Base-by-base conservation (phyloP, 2,797 vertebrate genomes). In the Pyrocephalus nanus region DNA sequence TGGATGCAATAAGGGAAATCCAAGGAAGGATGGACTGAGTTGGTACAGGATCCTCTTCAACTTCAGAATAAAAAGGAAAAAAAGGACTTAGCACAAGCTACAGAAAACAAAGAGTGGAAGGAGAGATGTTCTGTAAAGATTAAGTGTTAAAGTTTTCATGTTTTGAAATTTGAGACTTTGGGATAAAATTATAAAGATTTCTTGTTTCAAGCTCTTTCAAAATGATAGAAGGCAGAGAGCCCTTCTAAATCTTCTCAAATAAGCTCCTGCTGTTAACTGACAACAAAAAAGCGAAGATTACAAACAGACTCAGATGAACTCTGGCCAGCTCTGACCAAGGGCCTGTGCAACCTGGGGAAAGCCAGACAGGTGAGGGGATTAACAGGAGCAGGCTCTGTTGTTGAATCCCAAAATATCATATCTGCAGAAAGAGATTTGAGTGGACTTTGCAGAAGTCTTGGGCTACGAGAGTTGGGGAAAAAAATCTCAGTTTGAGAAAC, bases 301-400 rank as follows among this genome's bases (percentile, higher is more conserved):
- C 26, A 62, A 60, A 25, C 38, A 25, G 40, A 54, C 23, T 50
- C 7, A 7, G 32, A 50, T 1, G 2, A 57, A n/a, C 15, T 29
- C 25, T 22, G 11, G 8, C 18, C 65, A 45, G 54, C 11, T 48
- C 18, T 6, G 4, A 18, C 11, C 21, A 60, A n/a, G 25, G 1
- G 0, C 12, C 27, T 34, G 17, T 26, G 32, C 1, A 2, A 57
- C 29, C 16, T 5, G 50, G 12, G 29, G 29, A 42, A 32, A 19
- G 27, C 7, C 34, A 32, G 26, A 18, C 13, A 57, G 34, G 23
- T 3, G 12, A 32, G 3, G 19, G 11, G 20, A 34, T 13, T 32
- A 30, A 22, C 58, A 32, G n/a, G 55, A 57, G n/a, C 21, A 23
- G n/a, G 29, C 45, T 47, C 21, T 22, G 45, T 47, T 47, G 45